Evolutionary conservation across 2,888 invertebrate species (phyloP), one percentile per base, ranked within the genome.

Genomic region (Lycia hirtaria): DNA sequence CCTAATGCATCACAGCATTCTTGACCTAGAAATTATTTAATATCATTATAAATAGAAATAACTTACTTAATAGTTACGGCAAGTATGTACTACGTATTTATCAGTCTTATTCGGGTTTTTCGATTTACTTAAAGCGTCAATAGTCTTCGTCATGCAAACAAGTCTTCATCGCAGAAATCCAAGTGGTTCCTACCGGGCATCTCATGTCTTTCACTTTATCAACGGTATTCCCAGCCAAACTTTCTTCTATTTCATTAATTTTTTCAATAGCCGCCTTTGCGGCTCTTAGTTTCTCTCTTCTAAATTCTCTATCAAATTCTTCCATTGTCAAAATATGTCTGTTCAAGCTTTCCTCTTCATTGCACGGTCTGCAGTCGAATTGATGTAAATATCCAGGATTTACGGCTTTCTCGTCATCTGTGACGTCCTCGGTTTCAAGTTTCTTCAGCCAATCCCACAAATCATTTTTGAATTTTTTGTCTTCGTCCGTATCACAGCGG

Each of bases 401-500:
- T 6, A 41, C 10, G 10, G 26, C 6, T 17, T 41, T 41, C 3
- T 41, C 26, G 4, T 15, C 41, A 10, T 41, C 41, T n/a, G 26
- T 4, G n/a, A 41, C 10, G 5, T 41, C 10, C 28, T 26, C 17
- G n/a, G 15, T 10, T 26, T 41, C 41, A 0, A 41, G 26, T 5
- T 41, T 26, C 2, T 26, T 17, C 10, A 41, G 22, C 41, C 41
- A 41, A 2, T 28, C 17, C 41, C 41, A 41, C 17, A 41, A n/a
- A 15, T 17, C 15, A 0, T 41, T 10, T 6, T 41, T 41, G 26
- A 17, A 9, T 41, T 41, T 26, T 1, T 5, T 26, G 17, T 41
- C 41, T 41, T 41, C 41, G 0, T 47, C 47, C 3, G 47, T 47
- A n/a, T 47, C 47, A 10, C 47, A 47, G 10, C 15, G 4, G 15